Base-by-base conservation (phyloP, 2,797 vertebrate genomes). In the Monodelphis domestica region DNA sequence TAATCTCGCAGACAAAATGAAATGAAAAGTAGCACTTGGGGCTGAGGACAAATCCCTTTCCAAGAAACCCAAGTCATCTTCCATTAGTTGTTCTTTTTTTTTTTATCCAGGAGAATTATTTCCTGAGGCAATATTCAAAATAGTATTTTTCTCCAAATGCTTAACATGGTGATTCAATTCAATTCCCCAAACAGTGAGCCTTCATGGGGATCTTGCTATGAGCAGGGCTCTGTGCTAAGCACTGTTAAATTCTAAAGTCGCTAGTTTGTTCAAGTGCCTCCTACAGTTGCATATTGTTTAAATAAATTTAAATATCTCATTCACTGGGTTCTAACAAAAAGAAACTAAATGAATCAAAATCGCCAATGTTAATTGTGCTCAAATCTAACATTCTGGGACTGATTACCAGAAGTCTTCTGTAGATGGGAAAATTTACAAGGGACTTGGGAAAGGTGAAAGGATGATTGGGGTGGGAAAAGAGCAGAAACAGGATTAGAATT, bases 21-120 rank as follows among this genome's bases (percentile, higher is more conserved):
- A 94, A 56, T 89, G 28, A 93, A 38, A 53, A 90, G 93, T 87
- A 87, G 30, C 93, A 90, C 54, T 28, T 50, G 30, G 7, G 28
- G 51, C 91, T 88, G 50, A n/a, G 90, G 91, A 91, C 38, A 3
- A 96, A 54, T 6, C 33, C 78, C 15, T 91, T 88, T 53, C n/a
- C 15, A 59, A 92, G 55, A 9, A 26, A 45, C 21, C 56, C 63
- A 91, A 92, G 51, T 2, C 3, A 55, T 28, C 12, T 4, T 89
- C 6, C 70, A 91, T 92, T 21, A 95, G 38, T 45, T 90, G 89
- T 91, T 54, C 70, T 54, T 53, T 55, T 17, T 6, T n/a, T n/a
- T 5, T n/a, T n/a, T n/a, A n/a, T n/a, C 10, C 56, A 45, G 14
- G 54, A 57, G 78, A 70, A 10, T 52, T 38, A 28, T 57, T 91